Evolutionary conservation across 2,888 invertebrate genomes (phyloP), one percentile per base, ranked within the genome.

Genomic region (Sarcophaga carnaria): DNA sequence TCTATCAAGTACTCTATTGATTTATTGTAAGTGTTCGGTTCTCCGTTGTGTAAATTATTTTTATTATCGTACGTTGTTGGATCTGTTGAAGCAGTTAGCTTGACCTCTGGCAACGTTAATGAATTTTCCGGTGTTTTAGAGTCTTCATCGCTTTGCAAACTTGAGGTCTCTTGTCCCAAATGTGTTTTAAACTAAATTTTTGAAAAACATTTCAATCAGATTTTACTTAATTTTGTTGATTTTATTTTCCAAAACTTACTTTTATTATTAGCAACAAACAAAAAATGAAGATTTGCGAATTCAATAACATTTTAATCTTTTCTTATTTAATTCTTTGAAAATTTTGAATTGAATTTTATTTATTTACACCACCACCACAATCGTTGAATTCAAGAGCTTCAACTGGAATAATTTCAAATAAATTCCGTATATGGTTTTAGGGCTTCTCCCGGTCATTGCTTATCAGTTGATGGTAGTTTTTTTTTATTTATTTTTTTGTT

Each of bases 381-480:
- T 71, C 80, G 80, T 62, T 27, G 66, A 62, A 54, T 72, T 71
- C 76, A 72, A 85, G 62, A 49, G 80, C 67, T 85, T 76, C 3
- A 62, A 80, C 22, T 59, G 60, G 76, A 80, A 80, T 85, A 85
- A 85, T 49, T 45, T 37, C 62, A 25, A 80, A 66, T 10, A 66
- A 77, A 80, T 49, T 69, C 69, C 63, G 27, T 37, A 14, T 70
- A 11, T 54, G n/a, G 11, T 67, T 64, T 80, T 62, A 71, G 67
- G 62, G 81, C 60, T 76, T 72, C 66, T 77, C 60, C 49, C 76
- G 84, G 70, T 71, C 76, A 77, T 77, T 76, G 76, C 80, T 85
- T 85, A 85, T 85, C 84, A 77, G 80, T 76, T 67, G 2, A 72
- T 78, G 76, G n/a, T 84, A 75, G 74, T 64, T 80, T 64, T 75